phyloP scores from a whole-genome alignment of 2,113 vertebrate species.

The Acanthisitta chloris region DNA sequence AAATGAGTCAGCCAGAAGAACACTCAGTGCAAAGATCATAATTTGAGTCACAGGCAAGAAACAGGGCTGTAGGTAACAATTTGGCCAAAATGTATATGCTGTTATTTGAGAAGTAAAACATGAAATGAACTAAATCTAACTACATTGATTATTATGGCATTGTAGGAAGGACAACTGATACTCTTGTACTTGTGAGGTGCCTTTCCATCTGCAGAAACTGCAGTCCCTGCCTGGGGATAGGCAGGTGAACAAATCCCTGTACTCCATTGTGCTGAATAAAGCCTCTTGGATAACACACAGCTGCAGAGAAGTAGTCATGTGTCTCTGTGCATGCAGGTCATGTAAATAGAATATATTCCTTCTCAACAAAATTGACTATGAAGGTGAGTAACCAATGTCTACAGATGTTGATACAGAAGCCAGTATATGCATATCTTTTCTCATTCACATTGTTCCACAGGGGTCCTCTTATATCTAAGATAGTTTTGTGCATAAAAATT shows the following conservation, averaged over 20 bases:
- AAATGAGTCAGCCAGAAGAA: slow-evolving; percentile 37
- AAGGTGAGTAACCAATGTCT: background rate
- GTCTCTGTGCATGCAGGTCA: background rate
- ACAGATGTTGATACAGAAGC: background rate
- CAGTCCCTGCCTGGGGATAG: background rate
- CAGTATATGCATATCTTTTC: background rate
- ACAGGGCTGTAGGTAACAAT: background rate
- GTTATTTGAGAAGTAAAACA: background rate
- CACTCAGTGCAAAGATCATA: background rate
- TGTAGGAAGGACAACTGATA: background rate
- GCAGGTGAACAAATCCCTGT: background rate
- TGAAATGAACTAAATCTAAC: background rate
- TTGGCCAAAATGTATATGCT: background rate
- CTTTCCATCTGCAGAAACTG: background rate
- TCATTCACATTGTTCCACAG: background rate
- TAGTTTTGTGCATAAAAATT: background rate
- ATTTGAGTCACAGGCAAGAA: background rate
- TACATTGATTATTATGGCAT: fast-evolving
- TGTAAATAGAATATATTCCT: background rate
- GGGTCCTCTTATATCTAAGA: background rate
- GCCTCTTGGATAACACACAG: background rate
- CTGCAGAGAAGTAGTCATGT: background rate
- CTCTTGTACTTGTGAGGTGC: background rate
- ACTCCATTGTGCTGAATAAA: background rate
- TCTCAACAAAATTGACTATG: background rate